Conservation (phyloP, 1,140 invertebrate genomes). For the Heliconius hewitsoni region DNA sequence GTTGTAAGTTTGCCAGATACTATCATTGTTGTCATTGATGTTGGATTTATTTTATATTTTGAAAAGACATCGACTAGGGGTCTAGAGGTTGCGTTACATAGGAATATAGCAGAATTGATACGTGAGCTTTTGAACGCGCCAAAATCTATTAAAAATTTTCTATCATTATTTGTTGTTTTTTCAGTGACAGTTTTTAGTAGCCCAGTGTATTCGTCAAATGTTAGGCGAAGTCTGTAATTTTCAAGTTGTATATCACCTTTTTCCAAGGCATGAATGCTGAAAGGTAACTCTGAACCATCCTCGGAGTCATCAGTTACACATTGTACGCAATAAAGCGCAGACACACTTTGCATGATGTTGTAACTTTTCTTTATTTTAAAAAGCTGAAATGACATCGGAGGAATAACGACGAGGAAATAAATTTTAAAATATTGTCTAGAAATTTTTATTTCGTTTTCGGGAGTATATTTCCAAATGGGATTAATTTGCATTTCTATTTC, state of each 20-base stretch:
- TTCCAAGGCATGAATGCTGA: constrained; percentile 83
- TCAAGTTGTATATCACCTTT: constrained; percentile 89
- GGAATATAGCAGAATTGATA: constrained; percentile 62
- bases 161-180: constrained; percentile 56
- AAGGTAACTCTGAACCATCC: constrained; percentile 53
- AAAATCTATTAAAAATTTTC: constrained; percentile 56
- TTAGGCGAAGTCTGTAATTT: constrained; percentile 85
- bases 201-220: constrained; percentile 88
- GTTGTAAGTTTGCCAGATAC: constrained; percentile 87
- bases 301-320: constrained; percentile 73
- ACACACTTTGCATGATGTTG: constrained; percentile 68
- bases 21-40: constrained; percentile 85
- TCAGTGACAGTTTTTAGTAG: constrained; percentile 82
- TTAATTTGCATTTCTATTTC: constrained; percentile 86
- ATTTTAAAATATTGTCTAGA: constrained; percentile 85
- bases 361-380: constrained; percentile 81
- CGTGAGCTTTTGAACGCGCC: constrained; percentile 62
- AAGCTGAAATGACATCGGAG: constrained; percentile 86
- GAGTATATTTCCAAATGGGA: constrained; percentile 86
- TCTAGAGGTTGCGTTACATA: constrained; percentile 64
- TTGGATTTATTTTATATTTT: constrained; percentile 58
- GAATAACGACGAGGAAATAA: constrained; percentile 85
- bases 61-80: constrained; percentile 59
- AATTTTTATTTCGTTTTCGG: constrained; percentile 74
- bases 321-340: constrained; percentile 84